Percentiles rank a stretch among this genome's conserved stretches.
These are phyloP conservation scores for Acestrorhynchus altus DNA, from an alignment of 2,797 vertebrate species.

Conservation along the genomic window DNA sequence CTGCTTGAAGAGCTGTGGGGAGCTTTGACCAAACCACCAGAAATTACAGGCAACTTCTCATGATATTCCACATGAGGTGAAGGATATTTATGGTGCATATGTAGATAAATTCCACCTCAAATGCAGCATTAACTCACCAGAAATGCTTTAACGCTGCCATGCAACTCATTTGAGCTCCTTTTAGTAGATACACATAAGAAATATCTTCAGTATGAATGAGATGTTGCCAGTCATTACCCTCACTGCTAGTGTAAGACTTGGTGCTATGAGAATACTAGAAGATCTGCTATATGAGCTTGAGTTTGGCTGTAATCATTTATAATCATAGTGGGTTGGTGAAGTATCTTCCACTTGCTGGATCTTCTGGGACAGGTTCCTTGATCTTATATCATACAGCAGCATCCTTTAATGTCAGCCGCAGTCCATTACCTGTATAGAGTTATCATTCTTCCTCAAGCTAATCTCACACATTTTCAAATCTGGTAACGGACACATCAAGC, in stretches of 20 bases:
- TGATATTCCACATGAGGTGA: constrained; percentile 6
- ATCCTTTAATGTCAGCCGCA: background rate
- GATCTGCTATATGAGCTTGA: constrained; percentile 6
- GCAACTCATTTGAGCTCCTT: background rate
- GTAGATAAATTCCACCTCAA: background rate
- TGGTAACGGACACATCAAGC: background rate
- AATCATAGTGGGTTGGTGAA: background rate
- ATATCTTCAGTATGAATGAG: background rate
- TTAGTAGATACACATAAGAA: background rate
- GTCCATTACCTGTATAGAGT: constrained; percentile 5
- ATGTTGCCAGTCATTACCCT: background rate
- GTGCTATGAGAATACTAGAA: background rate
- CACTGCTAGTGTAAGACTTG: background rate
- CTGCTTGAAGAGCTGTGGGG: constrained; percentile 34
- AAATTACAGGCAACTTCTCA: background rate
- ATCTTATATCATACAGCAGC: background rate
- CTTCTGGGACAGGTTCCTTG: background rate
- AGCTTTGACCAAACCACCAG: constrained; percentile 59
- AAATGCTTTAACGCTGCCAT: background rate
- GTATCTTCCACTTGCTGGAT: background rate
- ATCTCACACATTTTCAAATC: background rate
- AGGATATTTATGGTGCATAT: background rate
- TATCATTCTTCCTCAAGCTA: background rate
- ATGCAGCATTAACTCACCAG: background rate
- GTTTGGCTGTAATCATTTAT: background rate